Evolutionary conservation across 2,797 vertebrate species (phyloP), one percentile per base, ranked within the genome.

Genomic region (Salmo trutta): DNA sequence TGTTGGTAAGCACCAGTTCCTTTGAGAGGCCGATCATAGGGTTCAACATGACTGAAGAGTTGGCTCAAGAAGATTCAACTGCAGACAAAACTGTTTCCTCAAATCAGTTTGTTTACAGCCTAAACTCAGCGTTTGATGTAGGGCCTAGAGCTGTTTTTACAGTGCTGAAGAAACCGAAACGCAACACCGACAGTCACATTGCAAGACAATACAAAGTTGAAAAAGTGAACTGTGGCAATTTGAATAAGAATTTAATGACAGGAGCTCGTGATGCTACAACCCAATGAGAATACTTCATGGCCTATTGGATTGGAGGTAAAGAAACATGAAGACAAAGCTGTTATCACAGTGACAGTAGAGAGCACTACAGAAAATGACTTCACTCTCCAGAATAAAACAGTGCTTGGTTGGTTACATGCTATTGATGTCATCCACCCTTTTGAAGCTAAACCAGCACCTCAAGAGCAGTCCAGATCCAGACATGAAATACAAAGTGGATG

Each of bases 331-430:
- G 65, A 74, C 8, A 53, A 77, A 5, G 12, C 21, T 0, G 47
- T 71, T 19, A 68, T 75, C 79, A 0, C 2, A 14, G 14, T 85
- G 10, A 73, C 76, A 3, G 76, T 83, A 1, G 74, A 78, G 59
- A 87, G 84, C 2, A 19, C 1, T 0, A 82, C 71, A 2, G 64
- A 75, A 1, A 29, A 59, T 56, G 68, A 82, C 3, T 65, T 85
- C 0, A 29, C 12, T 5, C 24, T 79, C 4, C 15, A 29, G 6
- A n/a, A 51, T 8, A 21, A 17, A 19, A 77, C 76, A 4, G 71
- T 29, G 19, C 71, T 79, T 6, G 81, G 71, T 12, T 47, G 7
- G 69, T 73, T 82, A 27, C 17, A 81, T 1, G 51, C 29, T 52
- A 62, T 75, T 51, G 66, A 72, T 12, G 68, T 56, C 3, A 21